Evolutionary conservation across 2,888 invertebrate genomes (phyloP).

Genomic region (Scaptomyza parva): DNA sequence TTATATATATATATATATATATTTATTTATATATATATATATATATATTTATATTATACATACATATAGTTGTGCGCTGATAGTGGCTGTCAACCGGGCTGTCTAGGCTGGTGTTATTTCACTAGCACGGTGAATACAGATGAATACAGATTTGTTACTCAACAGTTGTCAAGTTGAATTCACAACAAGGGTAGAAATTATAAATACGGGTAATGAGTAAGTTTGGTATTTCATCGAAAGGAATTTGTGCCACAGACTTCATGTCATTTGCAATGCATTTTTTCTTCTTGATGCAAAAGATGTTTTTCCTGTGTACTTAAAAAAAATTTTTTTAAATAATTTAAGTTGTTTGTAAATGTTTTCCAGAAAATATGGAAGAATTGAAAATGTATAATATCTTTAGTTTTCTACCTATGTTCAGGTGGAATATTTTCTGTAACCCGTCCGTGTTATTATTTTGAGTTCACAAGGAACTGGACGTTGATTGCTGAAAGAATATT

Average conservation of each 20-base stretch:
- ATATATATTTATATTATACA: neutral
- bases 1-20: neutral
- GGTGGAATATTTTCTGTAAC: no score
- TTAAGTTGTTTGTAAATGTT: no score
- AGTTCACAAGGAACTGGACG: no score
- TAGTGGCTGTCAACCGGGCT: conserved; percentile 7
- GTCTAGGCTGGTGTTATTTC: conserved; percentile 2
- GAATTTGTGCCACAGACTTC: neutral
- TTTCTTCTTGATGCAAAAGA: no score
- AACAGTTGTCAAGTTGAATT: conserved; percentile 15
- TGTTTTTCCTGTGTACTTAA: no score
- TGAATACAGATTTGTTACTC: conserved; percentile 7
- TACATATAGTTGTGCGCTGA: conserved; percentile 1
- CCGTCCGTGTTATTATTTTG: no score
- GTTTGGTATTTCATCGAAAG: neutral
- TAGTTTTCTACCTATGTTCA: no score
- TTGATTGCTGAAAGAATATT: no score
- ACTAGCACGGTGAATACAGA: neutral
- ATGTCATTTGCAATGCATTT: no score
- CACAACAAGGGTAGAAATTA: neutral
- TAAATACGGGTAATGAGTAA: neutral
- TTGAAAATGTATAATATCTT: no score
- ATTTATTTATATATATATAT: neutral
- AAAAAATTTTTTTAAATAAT: no score
- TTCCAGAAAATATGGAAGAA: no score